A percentile compares a stretch with the other conserved stretches of the same genome.
Conservation (phyloP, 2,888 invertebrate genomes). For the Leptopilina drosophilae region DNA sequence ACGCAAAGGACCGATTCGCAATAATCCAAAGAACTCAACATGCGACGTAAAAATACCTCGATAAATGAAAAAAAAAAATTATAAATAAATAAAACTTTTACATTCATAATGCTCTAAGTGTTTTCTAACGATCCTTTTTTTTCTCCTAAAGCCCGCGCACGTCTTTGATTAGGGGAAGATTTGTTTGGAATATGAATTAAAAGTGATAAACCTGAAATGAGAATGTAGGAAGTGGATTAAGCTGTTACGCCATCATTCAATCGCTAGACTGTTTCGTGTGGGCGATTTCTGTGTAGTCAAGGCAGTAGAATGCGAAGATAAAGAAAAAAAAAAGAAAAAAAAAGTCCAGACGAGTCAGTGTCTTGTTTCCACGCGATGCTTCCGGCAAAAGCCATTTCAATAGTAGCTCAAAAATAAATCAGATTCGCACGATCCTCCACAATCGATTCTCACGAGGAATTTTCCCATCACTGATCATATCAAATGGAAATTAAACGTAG, state of each 20-base stretch:
- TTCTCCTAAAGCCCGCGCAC: too few relatives aligned
- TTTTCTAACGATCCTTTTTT: too few relatives aligned
- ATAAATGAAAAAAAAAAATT: neutral
- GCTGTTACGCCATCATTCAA: conserved; percentile 37
- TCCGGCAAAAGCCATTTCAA: conserved; percentile 54
- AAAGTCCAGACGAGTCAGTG: conserved; percentile 50
- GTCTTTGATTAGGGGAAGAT: neutral
- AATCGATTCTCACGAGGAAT: conserved; percentile 68
- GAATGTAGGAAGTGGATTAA: conserved; percentile 33
- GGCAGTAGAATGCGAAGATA: conserved; percentile 27
- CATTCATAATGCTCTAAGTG: too few relatives aligned
- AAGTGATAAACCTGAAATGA: conserved; percentile 7
- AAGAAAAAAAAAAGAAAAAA: conserved; percentile 30
- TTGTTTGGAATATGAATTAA: conserved; percentile 6
- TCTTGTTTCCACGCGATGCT: conserved; percentile 63
- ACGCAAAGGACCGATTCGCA: conserved; percentile 10
- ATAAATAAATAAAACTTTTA: conserved; percentile 2
- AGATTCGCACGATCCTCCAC: conserved; percentile 69
- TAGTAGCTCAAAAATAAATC: conserved; percentile 65
- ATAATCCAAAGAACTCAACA: neutral
- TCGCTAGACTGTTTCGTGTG: conserved; percentile 32
- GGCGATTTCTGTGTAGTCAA: conserved; percentile 40
- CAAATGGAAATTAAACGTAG: neutral
- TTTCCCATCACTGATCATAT: conserved; percentile 36
- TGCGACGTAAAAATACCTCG: neutral